These are phyloP conservation scores for Ciconia stormi DNA, from an alignment of 2,113 vertebrate species.

Conservation along the genomic window DNA sequence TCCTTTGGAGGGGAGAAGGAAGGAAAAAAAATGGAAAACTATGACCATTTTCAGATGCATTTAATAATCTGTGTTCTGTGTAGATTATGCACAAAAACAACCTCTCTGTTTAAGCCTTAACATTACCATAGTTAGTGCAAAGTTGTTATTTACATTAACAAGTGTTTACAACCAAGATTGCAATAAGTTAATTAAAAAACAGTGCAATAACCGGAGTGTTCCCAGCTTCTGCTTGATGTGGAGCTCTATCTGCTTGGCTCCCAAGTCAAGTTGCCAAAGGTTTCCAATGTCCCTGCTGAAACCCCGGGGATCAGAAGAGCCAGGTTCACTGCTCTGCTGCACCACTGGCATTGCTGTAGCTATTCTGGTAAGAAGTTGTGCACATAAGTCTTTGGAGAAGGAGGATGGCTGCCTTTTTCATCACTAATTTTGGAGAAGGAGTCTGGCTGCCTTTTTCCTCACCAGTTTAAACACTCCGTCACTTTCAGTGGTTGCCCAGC, in stretches of 20 bases:
- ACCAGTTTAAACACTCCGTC: background rate
- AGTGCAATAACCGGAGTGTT: background rate
- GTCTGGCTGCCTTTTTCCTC: background rate
- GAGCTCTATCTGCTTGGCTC: background rate
- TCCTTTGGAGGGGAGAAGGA: background rate
- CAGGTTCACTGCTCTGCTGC: background rate
- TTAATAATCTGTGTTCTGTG: background rate
- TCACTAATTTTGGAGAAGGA: background rate
- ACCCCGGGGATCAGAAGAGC: background rate
- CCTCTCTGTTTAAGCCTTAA: background rate
- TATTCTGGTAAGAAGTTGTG: background rate
- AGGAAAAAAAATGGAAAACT: background rate
- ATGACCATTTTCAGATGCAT: background rate
- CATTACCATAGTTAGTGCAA: background rate
- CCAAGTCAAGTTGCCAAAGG: background rate
- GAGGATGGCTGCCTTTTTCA: background rate
- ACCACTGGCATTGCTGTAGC: background rate
- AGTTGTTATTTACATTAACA: background rate
- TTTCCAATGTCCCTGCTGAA: background rate
- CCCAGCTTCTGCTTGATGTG: background rate
- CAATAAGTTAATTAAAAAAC: background rate
- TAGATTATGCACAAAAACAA: background rate
- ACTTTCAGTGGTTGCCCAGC: background rate
- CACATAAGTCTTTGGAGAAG: background rate
- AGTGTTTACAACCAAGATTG: background rate